Base-by-base conservation (phyloP, 2,797 vertebrate genomes). In the Synaphobranchus kaupii region DNA sequence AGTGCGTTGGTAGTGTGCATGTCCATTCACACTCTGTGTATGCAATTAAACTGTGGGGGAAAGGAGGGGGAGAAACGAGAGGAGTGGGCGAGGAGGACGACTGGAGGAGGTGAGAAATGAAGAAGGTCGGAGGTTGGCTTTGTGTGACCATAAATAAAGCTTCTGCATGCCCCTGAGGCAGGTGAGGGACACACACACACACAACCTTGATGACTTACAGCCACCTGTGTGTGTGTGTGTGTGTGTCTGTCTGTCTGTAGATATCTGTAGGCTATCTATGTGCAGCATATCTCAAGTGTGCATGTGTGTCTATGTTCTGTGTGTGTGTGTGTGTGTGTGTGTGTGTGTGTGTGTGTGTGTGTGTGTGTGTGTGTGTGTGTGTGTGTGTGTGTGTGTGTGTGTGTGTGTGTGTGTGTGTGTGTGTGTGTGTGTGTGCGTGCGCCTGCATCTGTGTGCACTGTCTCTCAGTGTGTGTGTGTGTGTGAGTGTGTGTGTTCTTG, bases 71-170 rank as follows among this genome's bases (percentile, higher is more conserved):
- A 39, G 6, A 34, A 31, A 47, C 25, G 39, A 17, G 68, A 9
- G 5, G 25, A 48, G 63, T 28, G 44, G 48, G 15, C 3, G n/a
- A 66, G 86, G 89, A 83, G 90, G 86, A 78, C n/a, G 10, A 47
- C 15, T 28, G 54, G 31, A 20, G 71, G 22, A 60, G 39, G 54
- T 78, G 85, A 86, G 85, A 88, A 78, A 88, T 80, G 68, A 89
- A 52, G 83, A 82, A 86, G 86, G 88, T 86, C 63, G 39, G 66
- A 34, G 68, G 88, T 87, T 83, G 87, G 83, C 82, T 47, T 85
- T 56, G 58, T 44, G 82, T 48, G 66, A 85, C 63, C 86, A 78
- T 88, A 91, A 88, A 90, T 86, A 90, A 86, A 88, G 28, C 88
- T 84, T 87, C 85, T 50, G 83, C 83, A 86, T 28, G 28, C 88